Conservation (phyloP, 2,888 invertebrate species). For the Chorisops tibialis region DNA sequence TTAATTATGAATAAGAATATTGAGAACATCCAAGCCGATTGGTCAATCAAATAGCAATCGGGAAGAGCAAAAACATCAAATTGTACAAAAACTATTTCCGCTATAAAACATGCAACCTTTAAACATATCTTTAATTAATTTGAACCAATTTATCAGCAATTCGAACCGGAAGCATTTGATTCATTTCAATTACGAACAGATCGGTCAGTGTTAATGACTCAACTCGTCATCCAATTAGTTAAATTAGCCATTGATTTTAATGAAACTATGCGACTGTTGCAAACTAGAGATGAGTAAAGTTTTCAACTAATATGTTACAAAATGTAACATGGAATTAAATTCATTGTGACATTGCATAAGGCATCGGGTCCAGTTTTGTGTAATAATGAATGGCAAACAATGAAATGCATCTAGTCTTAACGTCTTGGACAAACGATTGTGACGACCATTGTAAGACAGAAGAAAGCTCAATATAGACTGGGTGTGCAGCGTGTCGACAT, state of each 20-base stretch:
- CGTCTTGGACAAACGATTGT: neutral
- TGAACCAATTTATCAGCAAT: too few relatives aligned
- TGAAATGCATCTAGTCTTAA: neutral
- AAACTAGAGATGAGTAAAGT: constrained; percentile 6
- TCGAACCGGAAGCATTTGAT: constrained; percentile 37
- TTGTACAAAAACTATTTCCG: neutral
- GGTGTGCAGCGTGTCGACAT: too few relatives aligned
- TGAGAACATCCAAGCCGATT: too few relatives aligned
- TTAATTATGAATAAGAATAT: too few relatives aligned
- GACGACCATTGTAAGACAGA: neutral
- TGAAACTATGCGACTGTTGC: constrained; percentile 26
- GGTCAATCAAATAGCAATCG: too few relatives aligned
- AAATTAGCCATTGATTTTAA: constrained; percentile 38
- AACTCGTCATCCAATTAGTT: constrained; percentile 36
- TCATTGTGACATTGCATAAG: constrained; percentile 1
- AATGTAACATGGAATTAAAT: constrained; percentile 18
- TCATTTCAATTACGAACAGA: constrained; percentile 36
- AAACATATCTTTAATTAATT: too few relatives aligned
- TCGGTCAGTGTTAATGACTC: constrained; percentile 37
- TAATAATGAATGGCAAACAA: neutral
- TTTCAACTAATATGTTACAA: neutral
- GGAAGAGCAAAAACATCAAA: too few relatives aligned
- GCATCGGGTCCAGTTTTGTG: neutral
- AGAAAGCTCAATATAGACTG: too few relatives aligned
- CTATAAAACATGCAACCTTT: neutral